Conservation (phyloP, 2,888 invertebrate genomes). For the Brachypterus glaber region DNA sequence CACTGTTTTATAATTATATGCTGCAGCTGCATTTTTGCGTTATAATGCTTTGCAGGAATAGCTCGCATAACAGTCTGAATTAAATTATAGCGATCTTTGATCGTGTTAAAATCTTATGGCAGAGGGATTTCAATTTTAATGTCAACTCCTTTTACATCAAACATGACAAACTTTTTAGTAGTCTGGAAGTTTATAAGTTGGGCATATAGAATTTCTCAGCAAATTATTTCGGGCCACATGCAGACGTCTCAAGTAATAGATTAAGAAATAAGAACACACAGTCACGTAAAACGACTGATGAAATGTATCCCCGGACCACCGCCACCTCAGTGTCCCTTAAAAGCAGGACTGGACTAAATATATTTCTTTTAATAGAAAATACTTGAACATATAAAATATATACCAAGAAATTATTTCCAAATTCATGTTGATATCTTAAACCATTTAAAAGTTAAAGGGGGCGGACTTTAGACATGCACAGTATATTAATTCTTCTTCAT, state of each 20-base stretch:
- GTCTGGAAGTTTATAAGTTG: conserved; percentile 37
- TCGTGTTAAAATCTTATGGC: conserved; percentile 38
- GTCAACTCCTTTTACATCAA: conserved; percentile 43
- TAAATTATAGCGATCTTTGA: conserved; percentile 40
- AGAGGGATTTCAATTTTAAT: conserved; percentile 42
- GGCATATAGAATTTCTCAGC: conserved; percentile 40
- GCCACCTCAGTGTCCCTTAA: conserved; percentile 3
- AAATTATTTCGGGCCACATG: conserved; percentile 38
- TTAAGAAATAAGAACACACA: conserved; percentile 36
- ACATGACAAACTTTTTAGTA: conserved; percentile 37
- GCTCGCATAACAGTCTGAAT: conserved; percentile 29
- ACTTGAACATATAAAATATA: too few relatives aligned
- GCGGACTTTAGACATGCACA: too few relatives aligned
- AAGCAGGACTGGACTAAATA: background rate
- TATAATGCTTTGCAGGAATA: too few relatives aligned
- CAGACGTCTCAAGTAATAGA: conserved; percentile 37
- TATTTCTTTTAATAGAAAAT: too few relatives aligned
- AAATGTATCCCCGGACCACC: conserved; percentile 26
- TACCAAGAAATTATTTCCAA: too few relatives aligned
- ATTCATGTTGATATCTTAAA: too few relatives aligned
- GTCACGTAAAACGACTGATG: conserved; percentile 34
- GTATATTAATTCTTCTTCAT: too few relatives aligned
- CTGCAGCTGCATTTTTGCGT: too few relatives aligned
- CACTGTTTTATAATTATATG: too few relatives aligned
- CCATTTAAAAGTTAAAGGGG: too few relatives aligned